These are phyloP conservation scores for Eulemur rubriventer DNA, from an alignment of 2,797 vertebrate genomes.

Conservation along the genomic window DNA sequence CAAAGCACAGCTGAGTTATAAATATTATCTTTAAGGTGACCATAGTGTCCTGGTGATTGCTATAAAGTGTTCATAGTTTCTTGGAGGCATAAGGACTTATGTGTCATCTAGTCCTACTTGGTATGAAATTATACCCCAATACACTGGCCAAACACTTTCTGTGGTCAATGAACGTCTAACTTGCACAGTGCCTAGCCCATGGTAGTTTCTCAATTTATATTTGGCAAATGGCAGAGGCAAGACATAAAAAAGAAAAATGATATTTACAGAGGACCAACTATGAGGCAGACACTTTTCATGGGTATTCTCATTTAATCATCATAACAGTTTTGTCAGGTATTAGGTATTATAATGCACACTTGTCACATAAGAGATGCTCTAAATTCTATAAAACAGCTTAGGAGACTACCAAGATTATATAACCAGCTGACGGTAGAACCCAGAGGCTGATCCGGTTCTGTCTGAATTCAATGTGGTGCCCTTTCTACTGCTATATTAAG, in stretches of 20 bases:
- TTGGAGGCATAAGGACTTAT: neutral
- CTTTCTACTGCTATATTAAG: neutral
- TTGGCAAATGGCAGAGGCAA: neutral
- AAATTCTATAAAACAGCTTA: neutral
- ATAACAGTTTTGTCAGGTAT: neutral
- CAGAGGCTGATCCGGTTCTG: too few relatives aligned
- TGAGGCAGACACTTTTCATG: neutral
- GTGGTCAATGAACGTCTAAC: neutral
- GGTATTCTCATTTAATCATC: neutral
- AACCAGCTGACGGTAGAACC: neutral
- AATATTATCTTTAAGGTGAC: neutral
- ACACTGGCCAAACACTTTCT: neutral
- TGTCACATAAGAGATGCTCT: neutral
- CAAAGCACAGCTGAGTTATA: neutral
- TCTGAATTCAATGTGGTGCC: neutral
- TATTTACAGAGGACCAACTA: neutral
- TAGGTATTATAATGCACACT: neutral
- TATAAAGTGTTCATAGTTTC: neutral
- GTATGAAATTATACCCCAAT: neutral
- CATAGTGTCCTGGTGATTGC: neutral
- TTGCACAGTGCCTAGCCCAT: neutral
- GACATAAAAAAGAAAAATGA: neutral
- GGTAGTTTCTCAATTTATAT: neutral
- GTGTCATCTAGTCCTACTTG: neutral
- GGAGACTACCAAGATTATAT: neutral